Evolutionary conservation across 1,140 invertebrate genomes (phyloP), one percentile per base, ranked within the genome.

Genomic region (Tetraneura akinire): DNA sequence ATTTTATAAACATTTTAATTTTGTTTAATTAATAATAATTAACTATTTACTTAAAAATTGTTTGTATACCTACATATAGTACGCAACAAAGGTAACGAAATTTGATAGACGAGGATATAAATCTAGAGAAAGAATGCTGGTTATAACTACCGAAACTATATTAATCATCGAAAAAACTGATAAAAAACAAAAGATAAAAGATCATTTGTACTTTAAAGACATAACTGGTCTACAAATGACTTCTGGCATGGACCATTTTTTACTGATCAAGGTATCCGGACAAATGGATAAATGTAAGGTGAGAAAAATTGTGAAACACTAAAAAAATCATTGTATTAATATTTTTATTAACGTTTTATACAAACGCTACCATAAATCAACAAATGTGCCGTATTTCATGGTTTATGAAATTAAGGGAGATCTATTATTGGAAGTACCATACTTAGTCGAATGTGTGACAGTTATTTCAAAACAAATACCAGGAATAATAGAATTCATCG

Each of bases 371-470:
- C 3, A n/a, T n/a, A 37, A 37, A 37, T 37, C 32, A 37, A 37
- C 8, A 37, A 37, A 37, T 37, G 32, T 37, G 8, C 3, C 32
- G 8, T 37, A 37, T 37, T 37, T 37, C 3, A 37, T 8, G 8
- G 3, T 37, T 37, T 37, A 37, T 37, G 32, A 37, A 37, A 37
- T n/a, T 53, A n/a, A 78, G 74, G 74, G 74, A 60, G 74, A 78
- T 16, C 10, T 78, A n/a, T 29, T 78, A 8, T 78, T 78, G 21
- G 55, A 78, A 78, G 74, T 78, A 10, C 74, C 74, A 1, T 29
- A 62, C 37, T 78, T 78, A 9, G 53, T 78, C 3, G 74, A 78
- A 78, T 78, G 51, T 45, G 74, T 78, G 1, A 78, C 74, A 1
- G 55, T 60, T 32, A 26, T 78, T 47, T 57, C 55, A 6, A 29